Evolutionary conservation across 2,113 vertebrate species (phyloP).

Genomic region (Channa maculata): DNA sequence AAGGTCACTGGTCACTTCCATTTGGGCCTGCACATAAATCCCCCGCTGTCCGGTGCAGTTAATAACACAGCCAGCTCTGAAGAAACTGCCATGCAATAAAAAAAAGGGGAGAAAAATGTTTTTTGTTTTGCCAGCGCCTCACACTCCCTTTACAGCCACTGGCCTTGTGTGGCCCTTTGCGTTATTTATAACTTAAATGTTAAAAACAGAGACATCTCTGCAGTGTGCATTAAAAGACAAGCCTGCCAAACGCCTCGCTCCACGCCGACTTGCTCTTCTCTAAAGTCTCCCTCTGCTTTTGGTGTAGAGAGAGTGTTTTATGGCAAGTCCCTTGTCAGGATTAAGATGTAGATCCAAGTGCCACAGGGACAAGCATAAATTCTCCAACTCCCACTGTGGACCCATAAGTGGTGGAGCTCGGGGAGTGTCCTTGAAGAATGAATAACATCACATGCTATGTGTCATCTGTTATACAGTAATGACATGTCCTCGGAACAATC

Average conservation of each 20-base stretch:
- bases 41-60: conserved; percentile 63
- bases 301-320: conserved; percentile 75
- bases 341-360: conserved; percentile 80
- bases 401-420: conserved; percentile 67
- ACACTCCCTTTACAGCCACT: conserved; percentile 66
- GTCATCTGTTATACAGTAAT: conserved; percentile 75
- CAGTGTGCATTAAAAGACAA: conserved; percentile 61
- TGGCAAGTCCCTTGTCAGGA: conserved; percentile 71
- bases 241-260: conserved; percentile 65
- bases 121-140: conserved; percentile 77
- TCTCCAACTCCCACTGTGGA: conserved; percentile 72
- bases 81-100: conserved; percentile 62
- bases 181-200: conserved; percentile 81
- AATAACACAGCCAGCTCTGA: conserved; percentile 66
- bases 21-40: conserved; percentile 79
- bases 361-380: conserved; percentile 76
- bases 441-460: conserved; percentile 75
- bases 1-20: conserved; percentile 83
- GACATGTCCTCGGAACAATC: conserved; percentile 72
- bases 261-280: conserved; percentile 56
- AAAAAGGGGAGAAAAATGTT: conserved; percentile 43
- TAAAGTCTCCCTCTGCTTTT: conserved; percentile 58
- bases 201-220: conserved; percentile 79
- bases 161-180: conserved; percentile 52
- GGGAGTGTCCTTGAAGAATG: conserved; percentile 78